Evolutionary conservation across 2,888 invertebrate genomes (phyloP), one percentile per base, ranked within the genome.

Genomic region (Pardosa pseudoannulata): DNA sequence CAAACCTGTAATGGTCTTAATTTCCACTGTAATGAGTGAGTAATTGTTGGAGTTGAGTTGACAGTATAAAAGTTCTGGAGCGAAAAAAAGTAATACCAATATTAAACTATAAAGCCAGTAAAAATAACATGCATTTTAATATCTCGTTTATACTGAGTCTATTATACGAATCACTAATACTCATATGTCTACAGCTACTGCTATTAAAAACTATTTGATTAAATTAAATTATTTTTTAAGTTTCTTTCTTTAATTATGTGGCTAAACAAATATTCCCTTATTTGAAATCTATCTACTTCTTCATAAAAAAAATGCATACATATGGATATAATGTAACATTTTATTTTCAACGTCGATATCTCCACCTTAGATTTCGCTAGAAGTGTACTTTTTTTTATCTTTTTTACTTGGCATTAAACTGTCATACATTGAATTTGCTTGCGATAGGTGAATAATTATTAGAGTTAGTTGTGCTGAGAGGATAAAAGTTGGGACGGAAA

Each of bases 401-500:
- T n/a, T n/a, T n/a, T n/a, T n/a, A n/a, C 46, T 16, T 56, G 5
- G 56, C 19, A 23, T 11, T 23, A 56, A 56, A 56, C 56, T 56
- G 56, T 56, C 23, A 56, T 19, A 56, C 19, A 19, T 23, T 56
- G n/a, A 56, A 56, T 56, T 56, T 56, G 56, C 56, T 56, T 2
- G 56, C 23, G 56, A 56, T 56, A 23, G 56, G 56, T 56, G 56
- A 56, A 56, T 56, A 56, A 56, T 56, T 56, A 23, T 56, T 56
- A 23, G 23, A 56, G 23, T n/a, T n/a, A n/a, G n/a, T 19, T 23
- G 23, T 9, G 23, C 23, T 23, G 19, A 3, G 56, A 23, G 16
- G 56, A 23, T 23, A 23, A 23, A 23, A 1, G 19, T 56, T 23
- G n/a, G n/a, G n/a, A n/a, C n/a, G n/a, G n/a, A n/a, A n/a, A n/a